Base-by-base conservation (phyloP, 1,140 invertebrate genomes). In the Euglossa dilemma region DNA sequence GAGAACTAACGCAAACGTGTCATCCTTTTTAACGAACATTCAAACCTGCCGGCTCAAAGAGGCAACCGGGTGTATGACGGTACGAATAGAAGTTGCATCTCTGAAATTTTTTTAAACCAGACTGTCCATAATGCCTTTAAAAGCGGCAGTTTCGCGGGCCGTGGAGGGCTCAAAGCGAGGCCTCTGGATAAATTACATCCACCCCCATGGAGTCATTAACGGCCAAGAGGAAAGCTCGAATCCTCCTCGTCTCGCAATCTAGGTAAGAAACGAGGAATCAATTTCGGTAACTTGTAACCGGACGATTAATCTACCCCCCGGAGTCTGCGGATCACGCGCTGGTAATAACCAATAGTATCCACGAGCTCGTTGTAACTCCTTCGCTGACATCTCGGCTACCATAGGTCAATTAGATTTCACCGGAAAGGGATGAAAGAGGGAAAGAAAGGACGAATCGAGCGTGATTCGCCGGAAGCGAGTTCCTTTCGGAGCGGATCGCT, bases 381-480 rank as follows among this genome's bases (percentile, higher is more conserved):
- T 23, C 20, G 28, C 57, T n/a, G 56, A 47, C 28, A 20, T 74
- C n/a, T 11, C n/a, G n/a, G 14, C 28, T 36, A 50, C 20, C 9
- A 36, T 23, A 20, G 59, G n/a, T 64, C 45, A 76, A 76, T 76
- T 76, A 76, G 59, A 76, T 64, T 64, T 76, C n/a, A 23, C 45
- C 25, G 25, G 59, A 52, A 50, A 12, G 11, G 18, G 28, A 18
- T 23, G 2, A 16, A 14, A 47, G 28, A n/a, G 16, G 16, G 50
- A 43, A 50, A 47, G 23, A n/a, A 23, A 45, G 47, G 28, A 43
- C 50, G n/a, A 59, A 76, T 64, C 59, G 59, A 50, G 36, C 71
- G 71, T 25, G 36, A n/a, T 52, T 16, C 59, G 47, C 25, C 59
- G 59, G 74, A 76, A 76, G 45, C 28, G 59, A 50, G 7, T 64